phyloP scores from a whole-genome alignment of 35 echinoderm and acorn worm species.

The Eucidaris tribuloides region DNA sequence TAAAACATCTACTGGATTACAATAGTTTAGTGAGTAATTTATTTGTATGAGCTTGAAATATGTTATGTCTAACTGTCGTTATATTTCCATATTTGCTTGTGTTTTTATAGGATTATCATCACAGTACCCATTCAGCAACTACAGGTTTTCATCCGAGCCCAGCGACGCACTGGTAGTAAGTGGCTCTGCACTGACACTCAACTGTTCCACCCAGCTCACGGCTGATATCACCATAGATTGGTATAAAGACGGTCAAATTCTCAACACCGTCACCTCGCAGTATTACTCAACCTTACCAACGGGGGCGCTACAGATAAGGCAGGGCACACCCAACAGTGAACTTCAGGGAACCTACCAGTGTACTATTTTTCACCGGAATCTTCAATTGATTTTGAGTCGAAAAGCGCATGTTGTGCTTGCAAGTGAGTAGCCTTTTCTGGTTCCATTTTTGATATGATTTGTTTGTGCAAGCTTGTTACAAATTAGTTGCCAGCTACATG shows the following conservation, averaged over 20 bases:
- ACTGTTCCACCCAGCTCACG: slow-evolving; percentile 10
- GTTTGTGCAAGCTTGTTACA: no score
- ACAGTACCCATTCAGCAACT: not conserved
- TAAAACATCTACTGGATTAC: not conserved
- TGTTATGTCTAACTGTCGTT: not conserved
- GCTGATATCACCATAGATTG: not conserved
- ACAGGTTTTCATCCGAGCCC: not conserved
- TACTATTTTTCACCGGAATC: not conserved
- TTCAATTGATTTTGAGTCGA: not conserved
- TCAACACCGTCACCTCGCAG: not conserved
- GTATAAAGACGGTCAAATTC: not conserved
- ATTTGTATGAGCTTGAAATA: not conserved
- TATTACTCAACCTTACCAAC: not conserved
- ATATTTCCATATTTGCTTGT: not conserved
- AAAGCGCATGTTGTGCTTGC: not conserved
- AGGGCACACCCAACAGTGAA: not conserved
- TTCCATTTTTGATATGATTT: no score
- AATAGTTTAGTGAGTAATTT: not conserved
- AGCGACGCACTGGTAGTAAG: not conserved
- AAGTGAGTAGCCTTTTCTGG: slow-evolving; percentile 12
- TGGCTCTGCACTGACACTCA: not conserved
- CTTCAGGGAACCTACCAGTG: not conserved
- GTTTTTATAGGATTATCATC: not conserved
- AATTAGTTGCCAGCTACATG: no score
- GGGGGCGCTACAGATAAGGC: slow-evolving; percentile 1